These are phyloP conservation scores for Belonocnema kinseyi DNA, from an alignment of 1,140 invertebrate species.

Conservation along the genomic window DNA sequence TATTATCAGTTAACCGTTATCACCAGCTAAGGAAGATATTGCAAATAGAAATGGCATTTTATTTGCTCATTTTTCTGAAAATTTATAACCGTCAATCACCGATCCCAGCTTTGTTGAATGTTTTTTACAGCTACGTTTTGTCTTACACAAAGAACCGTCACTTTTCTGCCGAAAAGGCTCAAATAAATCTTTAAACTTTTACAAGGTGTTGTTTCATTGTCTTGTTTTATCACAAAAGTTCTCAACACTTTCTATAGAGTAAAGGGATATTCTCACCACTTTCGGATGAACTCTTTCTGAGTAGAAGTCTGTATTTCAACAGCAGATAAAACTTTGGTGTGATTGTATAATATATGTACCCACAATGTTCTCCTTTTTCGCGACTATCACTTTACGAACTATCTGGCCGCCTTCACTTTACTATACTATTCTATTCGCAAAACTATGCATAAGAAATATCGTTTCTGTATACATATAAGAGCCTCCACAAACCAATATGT, in stretches of 20 bases:
- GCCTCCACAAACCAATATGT: not conserved
- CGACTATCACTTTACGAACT: slow-evolving; percentile 16
- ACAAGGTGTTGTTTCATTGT: slow-evolving; percentile 27
- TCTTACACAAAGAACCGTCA: not conserved
- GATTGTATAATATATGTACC: not conserved
- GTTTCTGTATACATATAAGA: not conserved
- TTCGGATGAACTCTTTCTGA: slow-evolving; percentile 22
- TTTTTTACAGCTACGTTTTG: not conserved
- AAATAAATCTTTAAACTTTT: slow-evolving; percentile 15
- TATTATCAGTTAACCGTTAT: no score
- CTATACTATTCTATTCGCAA: not conserved
- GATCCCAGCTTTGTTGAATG: no score
- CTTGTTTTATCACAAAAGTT: slow-evolving; percentile 22
- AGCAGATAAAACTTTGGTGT: not conserved
- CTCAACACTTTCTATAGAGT: slow-evolving; percentile 23
- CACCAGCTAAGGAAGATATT: no score
- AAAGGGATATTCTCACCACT: slow-evolving; percentile 29
- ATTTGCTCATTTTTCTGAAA: not conserved
- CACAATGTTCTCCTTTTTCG: slow-evolving; percentile 2
- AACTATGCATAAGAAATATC: not conserved
- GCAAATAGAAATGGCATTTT: no score
- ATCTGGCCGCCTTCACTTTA: not conserved
- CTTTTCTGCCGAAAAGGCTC: not conserved
- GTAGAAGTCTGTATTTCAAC: slow-evolving; percentile 11
- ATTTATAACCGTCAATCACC: not conserved